Evolutionary conservation across 2,888 invertebrate genomes (phyloP), one percentile per base, ranked within the genome.

Genomic region (Hemithea aestivaria): DNA sequence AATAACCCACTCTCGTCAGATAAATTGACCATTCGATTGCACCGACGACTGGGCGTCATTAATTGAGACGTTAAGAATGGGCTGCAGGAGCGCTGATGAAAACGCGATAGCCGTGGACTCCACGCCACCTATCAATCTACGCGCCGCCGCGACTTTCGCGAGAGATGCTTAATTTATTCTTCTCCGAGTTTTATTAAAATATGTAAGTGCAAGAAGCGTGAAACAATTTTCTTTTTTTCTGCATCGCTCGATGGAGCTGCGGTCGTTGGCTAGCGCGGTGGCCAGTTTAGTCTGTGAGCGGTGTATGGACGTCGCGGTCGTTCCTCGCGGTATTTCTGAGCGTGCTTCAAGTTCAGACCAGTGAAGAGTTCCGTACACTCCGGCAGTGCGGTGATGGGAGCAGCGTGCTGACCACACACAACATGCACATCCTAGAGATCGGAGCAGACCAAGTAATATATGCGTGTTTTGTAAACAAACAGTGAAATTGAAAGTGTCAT

Each of bases 401-500:
- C 64, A 69, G 58, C 52, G 46, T 53, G 42, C 59, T 71, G 64
- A 70, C 56, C 47, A 57, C 47, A 50, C 45, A 58, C 52, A 77
- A 70, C 51, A 87, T 88, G 88, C 88, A 87, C 55, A 82, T 87
- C 62, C 69, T 88, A 66, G 87, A 88, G 57, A 77, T 88, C 45
- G 87, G 87, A 62, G 81, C 82, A 41, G 88, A 87, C 47, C 87
- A 87, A 73, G 87, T 87, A 87, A 82, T 48, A 16, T 32, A 51
- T 45, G 35, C 53, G 46, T 57, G 40, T 47, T 56, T 61, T 62
- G 48, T 61, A 51, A 54, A 56, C 43, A 56, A 58, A 62, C 57
- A 65, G 56, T 63, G 56, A 52, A 58, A 58, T 45, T 36, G 50
- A 63, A 63, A 63, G 62, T 65, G 58, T 52, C 50, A 40, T n/a